Conservation (phyloP, 2,113 vertebrate genomes). For the Platycercus adscitus region DNA sequence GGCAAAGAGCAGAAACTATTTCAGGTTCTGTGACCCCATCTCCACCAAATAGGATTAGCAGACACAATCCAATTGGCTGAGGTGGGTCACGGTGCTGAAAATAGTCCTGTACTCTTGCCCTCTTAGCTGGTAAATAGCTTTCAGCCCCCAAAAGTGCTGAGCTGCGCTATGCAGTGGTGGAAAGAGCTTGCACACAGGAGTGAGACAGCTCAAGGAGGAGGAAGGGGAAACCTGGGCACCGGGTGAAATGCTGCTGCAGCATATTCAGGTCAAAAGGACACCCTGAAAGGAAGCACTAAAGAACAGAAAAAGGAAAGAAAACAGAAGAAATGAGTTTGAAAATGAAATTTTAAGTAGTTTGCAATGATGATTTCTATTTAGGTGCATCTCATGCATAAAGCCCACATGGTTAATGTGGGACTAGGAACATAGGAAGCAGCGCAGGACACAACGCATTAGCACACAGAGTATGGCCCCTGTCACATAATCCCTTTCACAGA, state of each 20-base stretch:
- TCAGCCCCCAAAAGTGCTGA: conserved; percentile 49
- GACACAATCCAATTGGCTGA: conserved; percentile 52
- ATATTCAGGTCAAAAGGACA: conserved; percentile 2
- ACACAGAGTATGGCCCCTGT: not conserved
- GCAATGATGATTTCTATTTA: not conserved
- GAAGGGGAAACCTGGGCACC: not conserved
- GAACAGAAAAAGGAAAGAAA: not conserved
- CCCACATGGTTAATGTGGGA: not conserved
- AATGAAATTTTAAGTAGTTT: not conserved
- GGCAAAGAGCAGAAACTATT: conserved; percentile 47
- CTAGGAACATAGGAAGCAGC: not conserved
- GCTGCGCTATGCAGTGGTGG: not conserved
- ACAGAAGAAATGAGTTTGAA: not conserved
- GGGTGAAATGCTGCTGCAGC: not conserved
- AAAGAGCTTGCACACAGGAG: not conserved
- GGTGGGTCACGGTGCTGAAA: conserved; percentile 36
- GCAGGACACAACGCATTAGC: not conserved
- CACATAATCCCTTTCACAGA: not conserved
- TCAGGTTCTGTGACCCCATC: conserved; percentile 19
- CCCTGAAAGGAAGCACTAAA: not conserved
- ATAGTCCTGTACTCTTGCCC: conserved; percentile 54
- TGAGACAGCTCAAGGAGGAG: not conserved
- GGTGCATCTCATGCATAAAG: not conserved
- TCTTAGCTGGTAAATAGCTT: conserved; percentile 61
- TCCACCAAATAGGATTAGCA: conserved; percentile 64